Evolutionary conservation across 2,113 vertebrate species (phyloP), one percentile per base, ranked within the genome.

Genomic region (Amazona vittata): DNA sequence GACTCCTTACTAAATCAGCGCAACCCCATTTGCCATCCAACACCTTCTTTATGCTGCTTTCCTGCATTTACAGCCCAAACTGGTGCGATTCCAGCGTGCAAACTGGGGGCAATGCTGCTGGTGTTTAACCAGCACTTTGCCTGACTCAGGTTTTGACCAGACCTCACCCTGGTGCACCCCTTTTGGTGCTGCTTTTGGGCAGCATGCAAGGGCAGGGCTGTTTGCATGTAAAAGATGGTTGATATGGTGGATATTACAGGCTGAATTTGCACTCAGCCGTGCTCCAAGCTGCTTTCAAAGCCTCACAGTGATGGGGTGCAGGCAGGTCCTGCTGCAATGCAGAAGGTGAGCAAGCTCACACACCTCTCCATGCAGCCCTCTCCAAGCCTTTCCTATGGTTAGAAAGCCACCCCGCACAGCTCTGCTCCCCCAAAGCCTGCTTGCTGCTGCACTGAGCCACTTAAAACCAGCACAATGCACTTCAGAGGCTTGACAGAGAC

Each of bases 181-280:
- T 41, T 18, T 10, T 1, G 1, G 11, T 17, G n/a, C 37, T 31
- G 2, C 0, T 4, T 68, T 50, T 5, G 47, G 52, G 64, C 57
- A 44, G 15, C 9, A 7, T 1, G 57, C 15, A n/a, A 50, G 53
- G 49, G 24, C 41, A 26, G 41, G 29, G 55, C 53, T 69, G 35
- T 31, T 21, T 10, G 25, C 29, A 5, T 0, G 0, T 2, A 11
- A 6, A 71, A 33, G 12, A 33, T 25, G 64, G 65, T 53, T 13
- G 39, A 25, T 15, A 2, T 4, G 11, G 4, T 17, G 47, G 47
- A 15, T 55, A 46, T 41, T 39, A 53, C 22, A 44, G 29, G 43
- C 2, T 8, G 41, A 11, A 50, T 83, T 50, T 10, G 11, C 67
- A 44, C 19, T 29, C 59, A 60, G 50, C 16, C 28, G 14, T 6